These are phyloP conservation scores for Drosophila anceps DNA, from an alignment of 2,888 invertebrate genomes.

Conservation along the genomic window DNA sequence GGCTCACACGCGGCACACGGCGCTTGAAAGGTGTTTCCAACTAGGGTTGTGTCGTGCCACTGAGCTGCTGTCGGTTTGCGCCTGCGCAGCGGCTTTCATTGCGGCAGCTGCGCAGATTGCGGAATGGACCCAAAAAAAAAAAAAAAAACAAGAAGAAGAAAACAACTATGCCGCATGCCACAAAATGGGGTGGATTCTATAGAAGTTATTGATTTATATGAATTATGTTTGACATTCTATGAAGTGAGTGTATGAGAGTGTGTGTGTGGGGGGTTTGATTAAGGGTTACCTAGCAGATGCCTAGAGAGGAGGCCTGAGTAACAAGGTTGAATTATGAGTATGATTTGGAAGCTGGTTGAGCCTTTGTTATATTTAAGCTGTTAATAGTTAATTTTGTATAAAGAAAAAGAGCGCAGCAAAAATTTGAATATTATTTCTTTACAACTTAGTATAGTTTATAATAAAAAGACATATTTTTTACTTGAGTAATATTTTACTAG, in stretches of 20 bases:
- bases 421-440: too few relatives aligned
- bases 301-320: background rate
- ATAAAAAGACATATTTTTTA: too few relatives aligned
- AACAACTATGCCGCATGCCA: conserved; percentile 44
- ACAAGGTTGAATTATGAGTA: background rate
- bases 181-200: conserved; percentile 51
- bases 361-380: background rate
- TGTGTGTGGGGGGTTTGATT: conserved; percentile 4
- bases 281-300: conserved; percentile 32
- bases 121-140: conserved; percentile 43
- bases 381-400: too few relatives aligned
- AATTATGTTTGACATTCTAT: conserved; percentile 53
- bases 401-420: too few relatives aligned
- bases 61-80: conserved; percentile 23
- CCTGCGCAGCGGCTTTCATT: conserved; percentile 28
- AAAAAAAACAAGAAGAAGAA: background rate
- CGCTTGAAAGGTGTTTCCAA: conserved; percentile 51
- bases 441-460: too few relatives aligned
- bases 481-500: too few relatives aligned
- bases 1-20: conserved; percentile 56
- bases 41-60: conserved; percentile 39
- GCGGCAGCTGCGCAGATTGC: conserved; percentile 67
- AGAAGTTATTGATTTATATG: conserved; percentile 38
- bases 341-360: background rate
- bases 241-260: conserved; percentile 15